Percentiles rank a stretch among this genome's conserved stretches.
Conservation (phyloP, 2,797 vertebrate species). For the Hafferia zeledoni region DNA sequence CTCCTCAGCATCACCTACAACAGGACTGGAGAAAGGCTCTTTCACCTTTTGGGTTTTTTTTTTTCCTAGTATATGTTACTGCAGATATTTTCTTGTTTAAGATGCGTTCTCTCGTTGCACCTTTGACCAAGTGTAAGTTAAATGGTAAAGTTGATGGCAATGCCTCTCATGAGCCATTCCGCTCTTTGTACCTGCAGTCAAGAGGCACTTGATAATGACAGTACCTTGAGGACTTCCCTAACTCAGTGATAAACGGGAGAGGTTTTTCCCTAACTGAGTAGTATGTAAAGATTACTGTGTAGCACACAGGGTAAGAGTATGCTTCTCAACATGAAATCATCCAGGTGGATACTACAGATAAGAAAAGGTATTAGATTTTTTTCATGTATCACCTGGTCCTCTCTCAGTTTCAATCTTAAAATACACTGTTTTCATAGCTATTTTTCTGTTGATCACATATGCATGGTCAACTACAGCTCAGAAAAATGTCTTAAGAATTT, state of each 20-base stretch:
- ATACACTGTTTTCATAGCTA: not conserved
- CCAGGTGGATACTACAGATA: not conserved
- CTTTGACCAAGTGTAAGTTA: not conserved
- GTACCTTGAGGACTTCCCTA: not conserved
- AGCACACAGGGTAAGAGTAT: fast-evolving
- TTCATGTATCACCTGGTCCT: not conserved
- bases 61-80: not conserved
- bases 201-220: not conserved
- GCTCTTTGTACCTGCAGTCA: not conserved
- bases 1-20: not conserved
- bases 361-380: not conserved
- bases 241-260: not conserved
- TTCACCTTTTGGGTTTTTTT: not conserved
- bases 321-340: not conserved
- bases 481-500: not conserved
- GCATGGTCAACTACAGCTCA: not conserved
- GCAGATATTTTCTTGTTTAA: not conserved
- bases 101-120: not conserved
- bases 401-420: not conserved
- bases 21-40: not conserved
- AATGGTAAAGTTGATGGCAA: not conserved
- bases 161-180: fast-evolving
- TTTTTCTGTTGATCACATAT: not conserved
- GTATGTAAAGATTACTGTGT: not conserved
- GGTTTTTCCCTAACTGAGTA: not conserved